Conservation (phyloP, 35 echinoderm and acorn worm species). For the Apostichopus japonicus region DNA sequence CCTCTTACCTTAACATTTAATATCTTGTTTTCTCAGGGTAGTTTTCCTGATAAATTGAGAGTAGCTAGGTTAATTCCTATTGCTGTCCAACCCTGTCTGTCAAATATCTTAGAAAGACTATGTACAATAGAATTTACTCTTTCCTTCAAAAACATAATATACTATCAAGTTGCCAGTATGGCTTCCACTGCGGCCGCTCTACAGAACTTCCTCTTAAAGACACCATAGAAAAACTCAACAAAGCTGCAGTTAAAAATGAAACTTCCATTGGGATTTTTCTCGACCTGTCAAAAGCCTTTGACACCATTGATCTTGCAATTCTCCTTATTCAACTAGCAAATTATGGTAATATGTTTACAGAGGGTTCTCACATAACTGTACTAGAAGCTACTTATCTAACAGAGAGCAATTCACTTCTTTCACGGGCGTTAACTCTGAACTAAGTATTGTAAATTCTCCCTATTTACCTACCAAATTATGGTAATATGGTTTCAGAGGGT, state of each 20-base stretch:
- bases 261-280: too few species aligned
- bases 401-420: not conserved
- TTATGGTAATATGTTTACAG: not conserved
- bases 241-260: not conserved
- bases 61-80: slow-evolving; percentile 12
- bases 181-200: not conserved
- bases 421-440: not conserved
- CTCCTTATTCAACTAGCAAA: not conserved
- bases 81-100: not conserved
- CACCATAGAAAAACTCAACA: not conserved
- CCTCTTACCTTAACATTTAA: not conserved
- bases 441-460: not conserved
- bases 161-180: not conserved
- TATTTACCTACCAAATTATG: too few species aligned
- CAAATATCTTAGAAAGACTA: slow-evolving; percentile 16
- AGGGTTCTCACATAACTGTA: not conserved
- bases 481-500: too few species aligned
- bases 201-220: not conserved
- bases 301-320: not conserved
- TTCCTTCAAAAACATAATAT: slow-evolving; percentile 1
- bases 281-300: not conserved
- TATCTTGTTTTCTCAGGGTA: not conserved
- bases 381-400: not conserved
- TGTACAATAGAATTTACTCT: not conserved
- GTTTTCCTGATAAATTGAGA: slow-evolving; percentile 19